Percentiles rank a stretch among this genome's conserved stretches.
These are phyloP conservation scores for Danio rerio DNA, from an alignment of 2,113 vertebrate species.

Conservation along the genomic window GRCz12tu NC_133178.1:34492501-34493000, in stretches of 20 bases:
- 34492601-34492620: background rate
- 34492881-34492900: background rate
- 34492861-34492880: background rate
- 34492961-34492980: too few relatives aligned
- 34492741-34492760: background rate
- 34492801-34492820: background rate
- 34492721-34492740: slow-evolving; percentile 11
- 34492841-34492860: background rate
- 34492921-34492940: background rate
- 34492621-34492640: slow-evolving; percentile 18
- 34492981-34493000: background rate
- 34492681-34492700: slow-evolving; percentile 14
- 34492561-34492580: slow-evolving; percentile 18
- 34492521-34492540: background rate
- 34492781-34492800: background rate
- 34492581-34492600: slow-evolving; percentile 33
- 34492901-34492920: background rate
- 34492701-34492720: background rate
- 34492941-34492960: background rate
- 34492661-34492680: slow-evolving; percentile 18
- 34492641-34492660: slow-evolving; percentile 37
- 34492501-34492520: slow-evolving; percentile 22
- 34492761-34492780: background rate
- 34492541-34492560: slow-evolving; percentile 21
- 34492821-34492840: background rate